A percentile compares a stretch with the other conserved stretches of the same genome.
Evolutionary conservation across 2,797 vertebrate genomes (phyloP).

Genomic region (Picus viridis): DNA sequence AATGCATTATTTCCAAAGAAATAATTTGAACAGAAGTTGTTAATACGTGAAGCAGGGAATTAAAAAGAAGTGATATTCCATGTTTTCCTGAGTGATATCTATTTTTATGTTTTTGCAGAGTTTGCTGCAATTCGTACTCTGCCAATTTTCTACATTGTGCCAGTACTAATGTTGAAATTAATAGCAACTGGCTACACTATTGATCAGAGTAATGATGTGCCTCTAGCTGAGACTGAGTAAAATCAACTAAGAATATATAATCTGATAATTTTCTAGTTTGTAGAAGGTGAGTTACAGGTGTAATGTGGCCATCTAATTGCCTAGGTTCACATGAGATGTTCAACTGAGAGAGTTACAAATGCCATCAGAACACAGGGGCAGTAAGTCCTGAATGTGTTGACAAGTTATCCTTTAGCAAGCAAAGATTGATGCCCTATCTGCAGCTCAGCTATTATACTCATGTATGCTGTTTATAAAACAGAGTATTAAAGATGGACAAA

Average conservation of each 20-base stretch:
- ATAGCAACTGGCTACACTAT: neutral
- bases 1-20: neutral
- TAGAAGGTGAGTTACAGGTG: slow-evolving; percentile 34
- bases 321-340: neutral
- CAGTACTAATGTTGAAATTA: neutral
- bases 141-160: neutral
- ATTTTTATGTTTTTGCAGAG: neutral
- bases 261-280: neutral
- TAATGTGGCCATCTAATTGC: neutral
- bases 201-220: slow-evolving; percentile 9
- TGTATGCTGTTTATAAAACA: slow-evolving; percentile 8
- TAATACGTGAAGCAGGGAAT: neutral
- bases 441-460: slow-evolving; percentile 12
- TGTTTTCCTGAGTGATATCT: neutral
- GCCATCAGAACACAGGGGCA: neutral
- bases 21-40: neutral
- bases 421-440: slow-evolving; percentile 23
- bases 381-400: slow-evolving; percentile 10
- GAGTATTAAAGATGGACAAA: neutral
- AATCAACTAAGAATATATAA: neutral
- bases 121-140: neutral
- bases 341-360: slow-evolving; percentile 4
- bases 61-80: neutral
- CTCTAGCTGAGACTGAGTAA: slow-evolving; percentile 29
- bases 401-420: slow-evolving; percentile 22